Evolutionary conservation across 2,888 invertebrate species (phyloP), one percentile per base, ranked within the genome.

Genomic region (Rhaphigaster nebulosa): DNA sequence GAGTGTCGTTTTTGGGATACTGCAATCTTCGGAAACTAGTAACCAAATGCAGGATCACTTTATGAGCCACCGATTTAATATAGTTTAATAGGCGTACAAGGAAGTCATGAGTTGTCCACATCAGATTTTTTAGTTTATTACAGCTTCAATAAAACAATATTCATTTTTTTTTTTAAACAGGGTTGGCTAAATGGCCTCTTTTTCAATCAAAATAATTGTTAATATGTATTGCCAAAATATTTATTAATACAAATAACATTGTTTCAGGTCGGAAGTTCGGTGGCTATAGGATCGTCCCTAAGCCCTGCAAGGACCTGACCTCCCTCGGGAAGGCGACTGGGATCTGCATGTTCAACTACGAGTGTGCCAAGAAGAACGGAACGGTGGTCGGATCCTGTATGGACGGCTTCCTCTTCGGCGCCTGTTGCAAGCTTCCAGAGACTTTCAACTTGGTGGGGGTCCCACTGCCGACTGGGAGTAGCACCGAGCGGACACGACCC

Each of bases 331-430:
- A 92, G 84, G 91, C 87, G 26, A 91, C 90, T 18, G 97, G 96
- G 70, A 96, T 97, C 93, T 98, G 98, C 94, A 98, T 98, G 98
- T 98, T 98, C 94, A 98, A 98, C 94, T 97, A 97, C 93, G 98
- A 98, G 93, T 98, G 98, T 93, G 95, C 95, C 0, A 96, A 96
- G 92, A 94, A 97, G 92, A 96, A 96, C 0, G 98, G 98, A 0
- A 96, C 96, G 93, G 96, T 98, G 92, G 97, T 98, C 0, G 98
- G 98, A 0, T 96, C 98, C 0, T 98, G 98, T 93, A 97, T 98
- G 96, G 98, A 98, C 93, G 97, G 98, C 0, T 97, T 97, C 93
- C 95, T 97, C n/a, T 98, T 98, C 93, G 98, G 98, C 2, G 97
- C 98, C 0, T 98, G 98, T 94, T 98, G 98, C 93, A 96, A 97